Base-by-base conservation (phyloP, 2,113 vertebrate species). In the Megalops atlanticus region DNA sequence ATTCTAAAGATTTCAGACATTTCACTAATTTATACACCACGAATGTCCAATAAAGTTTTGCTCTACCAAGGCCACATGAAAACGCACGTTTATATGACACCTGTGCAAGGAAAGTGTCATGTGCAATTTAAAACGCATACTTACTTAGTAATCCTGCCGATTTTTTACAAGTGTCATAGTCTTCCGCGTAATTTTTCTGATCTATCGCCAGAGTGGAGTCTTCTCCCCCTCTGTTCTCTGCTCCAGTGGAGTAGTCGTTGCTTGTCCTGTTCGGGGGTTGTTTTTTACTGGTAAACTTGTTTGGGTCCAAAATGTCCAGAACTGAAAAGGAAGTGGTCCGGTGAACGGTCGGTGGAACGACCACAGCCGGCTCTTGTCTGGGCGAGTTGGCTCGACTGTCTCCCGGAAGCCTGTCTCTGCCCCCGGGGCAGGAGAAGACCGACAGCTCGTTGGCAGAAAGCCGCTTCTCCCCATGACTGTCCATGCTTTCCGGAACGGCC, bases 241-340 rank as follows among this genome's bases (percentile, higher is more conserved):
- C 86, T 69, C 89, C 86, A 72, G 78, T 85, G 0, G 78, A 85
- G 84, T 86, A 88, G 40, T 93, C 93, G 79, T 88, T 88, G 54
- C 90, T 86, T 8, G 87, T 87, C 74, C 95, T 93, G 86, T 92
- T 91, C 81, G 92, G 87, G 35, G 90, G 92, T 84, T 93, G 89
- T 68, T 92, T 87, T 15, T 93, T 92, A 93, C 97, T 97, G 80
- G 97, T 99, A 93, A 99, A 98, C 90, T 97, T 98, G 92, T 98
- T 97, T 72, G 96, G 96, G 87, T 97, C 96, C 94, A 99, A 90
- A 87, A 99, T 99, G 95, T 99, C 98, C 90, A 99, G 91, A 43
- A 99, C 97, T 0, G 98, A 99, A 92, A 99, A 99, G 8, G 98
- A 95, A 41, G 98, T 99, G 92, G 97, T 98, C 87, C 98, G 95